Conservation (phyloP, 2,113 vertebrate genomes). For the Aphyosemion australe region DNA sequence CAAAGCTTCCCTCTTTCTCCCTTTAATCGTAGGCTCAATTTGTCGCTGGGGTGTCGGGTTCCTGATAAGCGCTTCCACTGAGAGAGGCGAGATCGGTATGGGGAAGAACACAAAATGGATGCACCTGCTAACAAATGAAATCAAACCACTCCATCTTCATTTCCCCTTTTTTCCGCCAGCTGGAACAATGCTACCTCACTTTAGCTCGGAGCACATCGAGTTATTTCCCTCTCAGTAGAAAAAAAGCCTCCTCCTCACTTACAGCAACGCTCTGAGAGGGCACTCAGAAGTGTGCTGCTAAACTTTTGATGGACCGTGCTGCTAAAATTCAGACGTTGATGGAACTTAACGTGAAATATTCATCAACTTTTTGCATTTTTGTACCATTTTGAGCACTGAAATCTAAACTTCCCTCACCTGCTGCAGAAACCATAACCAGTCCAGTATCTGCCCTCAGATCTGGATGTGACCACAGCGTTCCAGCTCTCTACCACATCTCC, state of each 20-base stretch:
- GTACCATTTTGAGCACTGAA: neutral
- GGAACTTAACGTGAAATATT: neutral
- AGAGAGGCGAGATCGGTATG: constrained; percentile 60
- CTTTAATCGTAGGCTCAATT: constrained; percentile 78
- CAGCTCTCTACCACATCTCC: constrained; percentile 20
- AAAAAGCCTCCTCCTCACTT: constrained; percentile 33
- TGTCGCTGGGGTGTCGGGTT: constrained; percentile 82
- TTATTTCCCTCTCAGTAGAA: constrained; percentile 58
- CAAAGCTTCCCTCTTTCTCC: constrained; percentile 72
- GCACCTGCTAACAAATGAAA: constrained; percentile 83
- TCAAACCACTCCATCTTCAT: constrained; percentile 76
- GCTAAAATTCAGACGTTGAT: constrained; percentile 7
- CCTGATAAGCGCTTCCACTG: constrained; percentile 77
- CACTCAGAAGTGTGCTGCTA: constrained; percentile 23
- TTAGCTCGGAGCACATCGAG: constrained; percentile 57
- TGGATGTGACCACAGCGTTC: constrained; percentile 15
- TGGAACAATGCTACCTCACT: constrained; percentile 71
- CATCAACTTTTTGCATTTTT: constrained; percentile 8
- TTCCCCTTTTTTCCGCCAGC: constrained; percentile 64
- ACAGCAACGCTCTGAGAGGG: constrained; percentile 31
- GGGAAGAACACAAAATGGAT: constrained; percentile 77
- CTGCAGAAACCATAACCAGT: too few relatives aligned
- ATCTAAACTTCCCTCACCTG: too few relatives aligned
- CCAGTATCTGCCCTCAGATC: too few relatives aligned
- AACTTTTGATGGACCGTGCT: constrained; percentile 7